phyloP scores from a whole-genome alignment of 2,888 invertebrate species.

The Tricholauxania praeusta region DNA sequence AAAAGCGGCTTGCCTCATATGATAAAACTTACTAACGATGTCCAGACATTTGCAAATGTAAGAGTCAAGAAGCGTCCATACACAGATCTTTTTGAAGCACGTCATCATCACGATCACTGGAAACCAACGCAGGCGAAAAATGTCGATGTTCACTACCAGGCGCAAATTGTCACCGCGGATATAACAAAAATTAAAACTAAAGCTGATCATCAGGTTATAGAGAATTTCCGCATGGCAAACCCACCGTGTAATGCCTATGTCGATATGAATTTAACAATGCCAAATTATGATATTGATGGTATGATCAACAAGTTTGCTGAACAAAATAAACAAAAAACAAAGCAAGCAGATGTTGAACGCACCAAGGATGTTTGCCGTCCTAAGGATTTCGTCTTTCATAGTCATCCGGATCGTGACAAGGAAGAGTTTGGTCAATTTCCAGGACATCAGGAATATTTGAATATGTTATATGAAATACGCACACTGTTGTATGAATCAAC shows the following conservation, averaged over 20 bases:
- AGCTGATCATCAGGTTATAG: constrained; percentile 44
- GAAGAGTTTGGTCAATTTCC: constrained; percentile 57
- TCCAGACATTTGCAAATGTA: constrained; percentile 54
- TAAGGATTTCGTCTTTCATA: constrained; percentile 55
- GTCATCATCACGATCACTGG: constrained; percentile 66
- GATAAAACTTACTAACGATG: constrained; percentile 52
- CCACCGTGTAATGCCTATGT: constrained; percentile 55
- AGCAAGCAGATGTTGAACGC: constrained; percentile 39
- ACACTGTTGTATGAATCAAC: constrained; percentile 50
- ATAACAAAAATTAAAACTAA: constrained; percentile 46
- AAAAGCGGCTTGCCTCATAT: constrained; percentile 52
- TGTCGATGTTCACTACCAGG: constrained; percentile 60
- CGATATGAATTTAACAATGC: constrained; percentile 54
- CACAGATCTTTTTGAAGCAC: constrained; percentile 56
- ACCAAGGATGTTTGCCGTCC: constrained; percentile 49
- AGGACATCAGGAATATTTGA: constrained; percentile 57
- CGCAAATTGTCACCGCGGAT: constrained; percentile 55
- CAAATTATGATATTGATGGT: constrained; percentile 51
- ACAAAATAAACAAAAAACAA: background rate
- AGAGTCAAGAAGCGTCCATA: constrained; percentile 53
- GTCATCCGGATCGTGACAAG: constrained; percentile 45
- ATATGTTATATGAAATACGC: constrained; percentile 57
- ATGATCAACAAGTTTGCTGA: constrained; percentile 50
- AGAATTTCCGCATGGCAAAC: constrained; percentile 55
- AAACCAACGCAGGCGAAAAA: constrained; percentile 58